Percentiles rank a stretch among this genome's conserved stretches.
Conservation (phyloP, 1,140 invertebrate genomes). For the Phortica variegata region DNA sequence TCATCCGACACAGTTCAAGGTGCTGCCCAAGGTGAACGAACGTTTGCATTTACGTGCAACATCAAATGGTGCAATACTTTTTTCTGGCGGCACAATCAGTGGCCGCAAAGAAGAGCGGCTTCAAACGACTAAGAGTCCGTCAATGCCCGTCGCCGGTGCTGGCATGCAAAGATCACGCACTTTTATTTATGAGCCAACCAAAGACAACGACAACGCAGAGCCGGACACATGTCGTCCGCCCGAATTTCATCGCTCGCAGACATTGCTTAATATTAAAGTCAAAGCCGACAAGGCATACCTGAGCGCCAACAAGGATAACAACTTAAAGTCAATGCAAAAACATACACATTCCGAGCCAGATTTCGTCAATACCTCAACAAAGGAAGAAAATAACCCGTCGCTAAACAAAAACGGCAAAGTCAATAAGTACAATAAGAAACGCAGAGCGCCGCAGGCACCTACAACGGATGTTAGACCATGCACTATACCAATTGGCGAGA, state of each 20-base stretch:
- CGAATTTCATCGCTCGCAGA: conserved; percentile 29
- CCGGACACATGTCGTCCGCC: not conserved
- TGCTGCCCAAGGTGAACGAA: conserved; percentile 66
- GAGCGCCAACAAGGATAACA: conserved; percentile 4
- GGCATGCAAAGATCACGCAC: conserved; percentile 22
- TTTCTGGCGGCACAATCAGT: conserved; percentile 75
- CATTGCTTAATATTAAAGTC: conserved; percentile 17
- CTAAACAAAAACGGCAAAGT: conserved; percentile 14
- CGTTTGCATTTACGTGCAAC: conserved; percentile 68
- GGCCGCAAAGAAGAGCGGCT: conserved; percentile 56
- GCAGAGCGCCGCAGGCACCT: conserved; percentile 27
- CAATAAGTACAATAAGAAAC: conserved; percentile 31
- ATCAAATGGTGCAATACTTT: conserved; percentile 76
- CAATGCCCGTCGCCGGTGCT: too few species aligned
- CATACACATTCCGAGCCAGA: conserved; percentile 29
- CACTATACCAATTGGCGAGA: too few species aligned
- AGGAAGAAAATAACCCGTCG: not conserved
- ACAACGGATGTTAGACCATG: too few species aligned
- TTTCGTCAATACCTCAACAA: conserved; percentile 13
- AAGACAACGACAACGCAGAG: not conserved
- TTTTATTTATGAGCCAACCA: conserved; percentile 11
- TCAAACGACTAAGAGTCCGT: not conserved
- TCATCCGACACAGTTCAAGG: conserved; percentile 58
- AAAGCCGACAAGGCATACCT: conserved; percentile 7
- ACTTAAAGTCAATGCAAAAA: conserved; percentile 23